These are phyloP conservation scores for Sorex maritimensis DNA, from an alignment of 2,797 vertebrate genomes.

Conservation along the genomic window DNA sequence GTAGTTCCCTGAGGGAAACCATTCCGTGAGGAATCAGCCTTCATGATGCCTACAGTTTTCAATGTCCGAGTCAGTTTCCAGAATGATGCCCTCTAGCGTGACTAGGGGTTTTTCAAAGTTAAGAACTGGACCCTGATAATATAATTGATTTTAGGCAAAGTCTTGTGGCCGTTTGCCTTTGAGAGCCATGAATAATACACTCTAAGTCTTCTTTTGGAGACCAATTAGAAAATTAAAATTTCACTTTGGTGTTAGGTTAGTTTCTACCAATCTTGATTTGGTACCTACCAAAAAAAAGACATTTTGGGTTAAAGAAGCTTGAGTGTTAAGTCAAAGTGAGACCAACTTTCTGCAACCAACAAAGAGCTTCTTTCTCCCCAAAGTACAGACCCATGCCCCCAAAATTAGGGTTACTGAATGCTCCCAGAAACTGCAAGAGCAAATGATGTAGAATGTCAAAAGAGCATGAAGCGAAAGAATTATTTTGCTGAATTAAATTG, in stretches of 20 bases:
- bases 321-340: neutral
- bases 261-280: neutral
- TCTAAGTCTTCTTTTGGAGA: constrained; percentile 18
- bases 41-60: neutral
- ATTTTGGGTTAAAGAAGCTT: neutral
- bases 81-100: neutral
- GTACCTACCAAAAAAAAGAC: neutral
- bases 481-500: neutral
- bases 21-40: constrained; percentile 20
- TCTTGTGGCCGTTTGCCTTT: constrained; percentile 7
- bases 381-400: neutral
- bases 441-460: neutral
- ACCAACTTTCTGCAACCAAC: neutral
- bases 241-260: neutral
- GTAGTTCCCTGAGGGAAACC: neutral
- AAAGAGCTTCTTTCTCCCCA: neutral
- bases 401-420: neutral
- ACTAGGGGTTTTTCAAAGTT: constrained; percentile 29
- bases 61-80: neutral
- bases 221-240: constrained; percentile 9
- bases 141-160: constrained; percentile 43
- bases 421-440: neutral
- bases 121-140: neutral
- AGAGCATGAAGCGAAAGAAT: neutral
- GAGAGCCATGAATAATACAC: neutral